phyloP scores from a whole-genome alignment of 2,113 vertebrate genomes.

The Typhlomys cinereus region DNA sequence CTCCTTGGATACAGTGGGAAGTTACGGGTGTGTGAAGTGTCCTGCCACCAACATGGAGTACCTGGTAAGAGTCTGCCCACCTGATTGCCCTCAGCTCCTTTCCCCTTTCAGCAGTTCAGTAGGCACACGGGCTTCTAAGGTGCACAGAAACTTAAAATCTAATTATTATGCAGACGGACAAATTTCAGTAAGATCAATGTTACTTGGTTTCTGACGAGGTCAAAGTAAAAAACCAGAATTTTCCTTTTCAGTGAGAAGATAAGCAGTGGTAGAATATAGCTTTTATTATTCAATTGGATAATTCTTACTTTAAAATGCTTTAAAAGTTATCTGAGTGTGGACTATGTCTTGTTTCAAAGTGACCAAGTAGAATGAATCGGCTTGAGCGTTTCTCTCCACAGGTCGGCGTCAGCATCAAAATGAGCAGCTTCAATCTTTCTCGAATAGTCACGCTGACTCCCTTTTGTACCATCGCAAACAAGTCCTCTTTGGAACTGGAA shows the following conservation, averaged over 20 bases:
- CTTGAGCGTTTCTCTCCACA: slow-evolving; percentile 74
- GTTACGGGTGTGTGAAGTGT: slow-evolving; percentile 96
- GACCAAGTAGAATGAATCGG: not conserved
- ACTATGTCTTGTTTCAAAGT: not conserved
- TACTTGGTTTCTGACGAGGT: slow-evolving; percentile 26
- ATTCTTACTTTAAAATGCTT: slow-evolving; percentile 8
- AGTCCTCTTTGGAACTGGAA: slow-evolving; percentile 93
- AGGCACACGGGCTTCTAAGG: not conserved
- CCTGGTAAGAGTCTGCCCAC: slow-evolving; percentile 86
- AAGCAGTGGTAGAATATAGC: not conserved
- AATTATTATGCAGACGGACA: not conserved
- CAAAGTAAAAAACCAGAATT: not conserved
- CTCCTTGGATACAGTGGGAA: slow-evolving; percentile 97
- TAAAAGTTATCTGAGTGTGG: not conserved
- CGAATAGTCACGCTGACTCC: slow-evolving; percentile 95
- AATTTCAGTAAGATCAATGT: not conserved
- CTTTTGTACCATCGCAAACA: slow-evolving; percentile 95
- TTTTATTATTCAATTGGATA: not conserved
- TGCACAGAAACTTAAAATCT: slow-evolving; percentile 14
- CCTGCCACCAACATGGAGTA: slow-evolving; percentile 92
- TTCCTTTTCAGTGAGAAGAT: slow-evolving; percentile 22
- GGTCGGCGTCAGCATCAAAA: slow-evolving; percentile 96
- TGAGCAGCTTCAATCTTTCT: slow-evolving; percentile 97
- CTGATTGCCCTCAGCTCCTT: not conserved
- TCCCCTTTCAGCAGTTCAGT: not conserved